Evolutionary conservation across 2,113 vertebrate genomes (phyloP).

Genomic region (Ibidorhyncha struthersii): DNA sequence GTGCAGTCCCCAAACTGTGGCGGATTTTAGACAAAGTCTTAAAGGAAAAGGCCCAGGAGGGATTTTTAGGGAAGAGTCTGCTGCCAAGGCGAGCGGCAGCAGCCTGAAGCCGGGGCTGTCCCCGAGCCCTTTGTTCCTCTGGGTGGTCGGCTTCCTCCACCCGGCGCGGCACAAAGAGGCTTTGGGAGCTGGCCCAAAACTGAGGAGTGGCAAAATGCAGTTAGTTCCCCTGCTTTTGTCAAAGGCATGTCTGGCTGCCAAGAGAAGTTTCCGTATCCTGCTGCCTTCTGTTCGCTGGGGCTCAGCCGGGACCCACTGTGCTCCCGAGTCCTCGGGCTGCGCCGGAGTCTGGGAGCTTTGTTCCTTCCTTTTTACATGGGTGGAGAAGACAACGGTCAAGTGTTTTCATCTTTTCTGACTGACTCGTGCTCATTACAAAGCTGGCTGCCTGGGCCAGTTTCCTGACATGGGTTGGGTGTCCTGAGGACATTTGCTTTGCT

Average conservation of each 20-base stretch:
- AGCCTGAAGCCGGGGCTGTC: not conserved
- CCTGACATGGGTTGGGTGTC: slow-evolving; percentile 11
- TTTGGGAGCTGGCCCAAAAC: slow-evolving; percentile 39
- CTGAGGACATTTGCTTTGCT: slow-evolving; percentile 9
- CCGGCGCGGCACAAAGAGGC: not conserved
- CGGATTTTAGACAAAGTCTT: slow-evolving; percentile 11
- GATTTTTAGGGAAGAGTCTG: not conserved
- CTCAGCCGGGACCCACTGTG: slow-evolving; percentile 12
- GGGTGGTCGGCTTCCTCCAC: slow-evolving; percentile 42
- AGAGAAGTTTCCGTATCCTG: slow-evolving; percentile 59
- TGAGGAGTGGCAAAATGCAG: slow-evolving; percentile 15
- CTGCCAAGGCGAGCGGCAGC: not conserved
- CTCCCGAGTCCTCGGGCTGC: not conserved
- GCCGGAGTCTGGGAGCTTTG: slow-evolving; percentile 2
- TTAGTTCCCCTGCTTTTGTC: slow-evolving; percentile 45
- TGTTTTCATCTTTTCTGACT: slow-evolving; percentile 21
- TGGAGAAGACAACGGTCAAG: slow-evolving; percentile 14
- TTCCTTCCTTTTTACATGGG: not conserved
- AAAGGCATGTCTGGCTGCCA: slow-evolving; percentile 33
- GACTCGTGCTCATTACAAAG: not conserved
- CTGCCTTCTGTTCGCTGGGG: not conserved
- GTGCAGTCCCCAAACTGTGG: not conserved
- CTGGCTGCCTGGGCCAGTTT: not conserved
- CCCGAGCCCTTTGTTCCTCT: slow-evolving; percentile 26
- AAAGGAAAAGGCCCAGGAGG: not conserved